Evolutionary conservation across 2,113 vertebrate species (phyloP), one percentile per base, ranked within the genome.

Genomic region (Rhombomys opimus): DNA sequence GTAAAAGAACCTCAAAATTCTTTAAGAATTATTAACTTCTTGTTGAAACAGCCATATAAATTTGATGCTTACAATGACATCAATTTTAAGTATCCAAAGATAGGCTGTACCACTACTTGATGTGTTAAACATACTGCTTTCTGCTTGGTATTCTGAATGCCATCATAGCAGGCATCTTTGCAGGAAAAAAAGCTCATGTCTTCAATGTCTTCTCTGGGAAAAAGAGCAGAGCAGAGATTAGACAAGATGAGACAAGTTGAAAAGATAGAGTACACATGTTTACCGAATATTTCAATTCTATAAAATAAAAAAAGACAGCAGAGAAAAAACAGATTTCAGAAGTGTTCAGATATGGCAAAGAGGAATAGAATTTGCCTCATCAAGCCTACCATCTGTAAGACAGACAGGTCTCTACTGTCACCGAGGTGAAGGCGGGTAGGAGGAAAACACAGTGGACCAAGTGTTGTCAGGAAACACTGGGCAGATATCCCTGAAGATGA

Each of bases 21-120:
- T 85, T 89, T 81, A 89, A 89, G 50, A 50, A 57, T 23, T 35
- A 87, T 82, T 81, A 54, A 89, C 85, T 94, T 88, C 17, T 95
- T 91, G 38, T 68, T 81, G 84, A 50, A 10, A 10, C 54, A 90
- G 41, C 8, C 35, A 93, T 73, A 5, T 73, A 89, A 70, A 23
- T 91, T 73, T 88, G 50, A 87, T 75, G 70, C 6, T 46, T 85
- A 20, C 61, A 73, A 54, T 59, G 46, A 23, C 1, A 46, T 35
- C 27, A 94, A 89, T 70, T 94, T 72, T 86, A 94, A 82, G 23
- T 52, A 92, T 65, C 91, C 89, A 75, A 67, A 85, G 73, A 86
- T 70, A 89, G 75, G 63, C 0, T 57, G 11, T 52, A 77, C 57
- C 84, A 77, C 6, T 32, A 75, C 38, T 25, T 23, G 85, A 30